Evolutionary conservation across 2,888 invertebrate genomes (phyloP), one percentile per base, ranked within the genome.

Genomic region (Agriopis marginaria): DNA sequence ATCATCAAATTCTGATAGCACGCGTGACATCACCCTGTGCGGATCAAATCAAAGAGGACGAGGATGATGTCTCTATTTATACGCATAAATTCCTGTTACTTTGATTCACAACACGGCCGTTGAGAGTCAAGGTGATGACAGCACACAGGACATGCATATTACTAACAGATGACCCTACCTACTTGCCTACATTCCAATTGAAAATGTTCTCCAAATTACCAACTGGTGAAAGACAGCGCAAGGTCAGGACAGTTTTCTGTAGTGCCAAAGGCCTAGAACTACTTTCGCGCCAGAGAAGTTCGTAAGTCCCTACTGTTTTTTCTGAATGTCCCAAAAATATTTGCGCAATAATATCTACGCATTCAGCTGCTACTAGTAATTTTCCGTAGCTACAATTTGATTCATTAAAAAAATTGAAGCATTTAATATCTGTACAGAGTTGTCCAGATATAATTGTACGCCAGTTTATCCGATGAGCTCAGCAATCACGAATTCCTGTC

Each of bases 121-220:
- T 5, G 17, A 45, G 6, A 51, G 63, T 60, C 39, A 51, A 1
- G 32, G 56, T 60, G 56, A 66, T 73, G 71, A 59, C 71, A 76
- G 40, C 72, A 73, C 72, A 75, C 72, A 71, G 72, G 75, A 76
- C 69, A 74, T 68, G 71, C 69, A 71, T 40, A 73, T 66, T 72
- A 68, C 72, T 75, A 64, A 66, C 51, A 54, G 62, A 74, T 71
- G 73, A 56, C 47, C 23, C 17, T 60, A 65, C 65, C 64, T 63
- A 65, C 63, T 32, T 60, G 23, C 17, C 55, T 51, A 63, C 64
- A 60, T 63, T 45, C 53, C 40, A 40, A 60, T 32, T 58, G 7
- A 49, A n/a, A 12, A 42, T 49, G 32, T 32, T 23, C 32, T 32
- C 5, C 32, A 32, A 32, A 32, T 32, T 32, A 23, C 17, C 1